These are phyloP conservation scores for Hoplostethus atlanticus DNA, from an alignment of 2,797 vertebrate species.

Conservation along the genomic window DNA sequence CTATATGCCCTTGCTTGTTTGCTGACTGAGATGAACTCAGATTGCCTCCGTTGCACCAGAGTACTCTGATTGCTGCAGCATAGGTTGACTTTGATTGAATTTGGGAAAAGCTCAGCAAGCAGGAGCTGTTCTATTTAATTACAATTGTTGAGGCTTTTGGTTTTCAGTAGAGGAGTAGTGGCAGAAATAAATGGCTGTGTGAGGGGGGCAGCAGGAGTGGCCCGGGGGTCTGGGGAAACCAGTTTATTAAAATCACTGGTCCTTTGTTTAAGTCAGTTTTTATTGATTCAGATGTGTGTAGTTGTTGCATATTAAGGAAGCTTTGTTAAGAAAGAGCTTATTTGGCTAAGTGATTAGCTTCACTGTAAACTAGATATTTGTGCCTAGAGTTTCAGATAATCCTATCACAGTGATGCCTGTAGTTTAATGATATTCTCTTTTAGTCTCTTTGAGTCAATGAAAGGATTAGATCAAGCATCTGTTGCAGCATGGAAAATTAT, in stretches of 20 bases:
- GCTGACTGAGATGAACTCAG: neutral
- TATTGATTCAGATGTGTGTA: constrained; percentile 24
- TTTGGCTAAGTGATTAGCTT: constrained; percentile 41
- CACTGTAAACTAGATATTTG: constrained; percentile 18
- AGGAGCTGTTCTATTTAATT: constrained; percentile 30
- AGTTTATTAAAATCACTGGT: constrained; percentile 16
- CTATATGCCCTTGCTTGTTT: neutral
- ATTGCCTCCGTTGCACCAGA: constrained; percentile 20
- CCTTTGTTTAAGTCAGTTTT: neutral
- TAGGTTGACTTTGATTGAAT: constrained; percentile 33
- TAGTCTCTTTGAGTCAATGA: constrained; percentile 39
- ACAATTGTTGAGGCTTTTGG: constrained; percentile 51
- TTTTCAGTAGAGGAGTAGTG: constrained; percentile 19
- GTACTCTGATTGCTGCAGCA: constrained; percentile 33
- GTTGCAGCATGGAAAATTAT: constrained; percentile 17
- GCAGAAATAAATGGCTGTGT: constrained; percentile 19
- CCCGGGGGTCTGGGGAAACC: neutral
- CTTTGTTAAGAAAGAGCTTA: constrained; percentile 56
- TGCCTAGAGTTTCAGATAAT: constrained; percentile 30
- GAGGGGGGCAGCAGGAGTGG: constrained; percentile 1
- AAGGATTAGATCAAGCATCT: constrained; percentile 43
- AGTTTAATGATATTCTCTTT: constrained; percentile 6
- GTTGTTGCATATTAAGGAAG: constrained; percentile 50
- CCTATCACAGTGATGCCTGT: constrained; percentile 39
- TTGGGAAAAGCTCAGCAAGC: constrained; percentile 20